Conservation (phyloP, 2,113 vertebrate species). For the Strigops habroptila region DNA sequence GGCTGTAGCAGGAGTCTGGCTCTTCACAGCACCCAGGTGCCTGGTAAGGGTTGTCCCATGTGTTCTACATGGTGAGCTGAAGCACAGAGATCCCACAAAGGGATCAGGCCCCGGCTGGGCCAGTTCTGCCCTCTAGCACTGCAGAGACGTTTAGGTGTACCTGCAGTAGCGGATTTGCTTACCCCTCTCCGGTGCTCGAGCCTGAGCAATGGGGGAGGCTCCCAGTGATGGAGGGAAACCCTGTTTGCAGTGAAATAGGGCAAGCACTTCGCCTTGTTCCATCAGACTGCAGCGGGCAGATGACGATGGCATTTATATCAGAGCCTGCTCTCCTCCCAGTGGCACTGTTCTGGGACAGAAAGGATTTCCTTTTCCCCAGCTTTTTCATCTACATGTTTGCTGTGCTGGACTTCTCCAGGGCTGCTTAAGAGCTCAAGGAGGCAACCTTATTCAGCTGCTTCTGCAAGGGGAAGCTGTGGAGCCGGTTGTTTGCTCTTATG, state of each 20-base stretch:
- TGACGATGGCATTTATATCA: background rate
- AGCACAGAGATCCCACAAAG: background rate
- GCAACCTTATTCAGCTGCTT: background rate
- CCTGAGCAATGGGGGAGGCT: background rate
- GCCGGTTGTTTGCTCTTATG: background rate
- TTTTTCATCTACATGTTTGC: background rate
- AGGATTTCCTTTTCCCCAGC: background rate
- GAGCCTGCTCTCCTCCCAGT: background rate
- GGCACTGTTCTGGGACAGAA: conserved; percentile 5
- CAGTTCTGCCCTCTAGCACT: background rate
- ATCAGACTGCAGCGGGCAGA: conserved; percentile 3
- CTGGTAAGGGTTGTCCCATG: background rate
- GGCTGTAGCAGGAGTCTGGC: background rate
- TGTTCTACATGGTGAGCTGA: fast-evolving
- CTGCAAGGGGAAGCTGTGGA: background rate
- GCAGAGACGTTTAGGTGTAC: background rate
- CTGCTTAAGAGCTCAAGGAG: background rate
- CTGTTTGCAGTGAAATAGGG: conserved; percentile 17
- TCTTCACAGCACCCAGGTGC: fast-evolving
- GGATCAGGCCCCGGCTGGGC: background rate
- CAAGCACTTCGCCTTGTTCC: background rate
- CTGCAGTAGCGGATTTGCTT: background rate
- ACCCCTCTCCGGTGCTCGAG: background rate
- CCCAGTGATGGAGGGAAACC: background rate
- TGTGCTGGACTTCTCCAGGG: background rate